A percentile compares a stretch with the other conserved stretches of the same genome.
phyloP scores from a whole-genome alignment of 1,140 invertebrate genomes.

The Ceratitis capitata region DNA sequence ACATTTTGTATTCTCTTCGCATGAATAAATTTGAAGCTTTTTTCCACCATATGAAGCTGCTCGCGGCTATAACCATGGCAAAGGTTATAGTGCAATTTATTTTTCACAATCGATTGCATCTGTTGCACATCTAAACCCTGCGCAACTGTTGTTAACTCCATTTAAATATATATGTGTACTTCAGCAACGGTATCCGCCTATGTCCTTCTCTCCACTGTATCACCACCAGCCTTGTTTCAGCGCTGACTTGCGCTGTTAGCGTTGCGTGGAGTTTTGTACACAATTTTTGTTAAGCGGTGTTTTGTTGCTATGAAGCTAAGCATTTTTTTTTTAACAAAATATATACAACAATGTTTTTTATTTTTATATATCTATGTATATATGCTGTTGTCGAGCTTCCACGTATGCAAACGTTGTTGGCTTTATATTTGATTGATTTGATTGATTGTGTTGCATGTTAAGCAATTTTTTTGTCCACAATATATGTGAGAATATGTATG shows the following conservation, averaged over 20 bases:
- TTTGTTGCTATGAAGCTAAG: not conserved
- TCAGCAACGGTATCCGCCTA: not conserved
- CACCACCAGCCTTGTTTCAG: too few relatives aligned
- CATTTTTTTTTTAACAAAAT: constrained; percentile 3
- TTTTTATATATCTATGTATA: not conserved
- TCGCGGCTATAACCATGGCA: not conserved
- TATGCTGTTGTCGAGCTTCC: not conserved
- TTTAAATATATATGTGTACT: not conserved
- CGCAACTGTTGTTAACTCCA: not conserved
- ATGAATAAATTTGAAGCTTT: not conserved
- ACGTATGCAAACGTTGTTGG: not conserved
- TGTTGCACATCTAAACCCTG: not conserved
- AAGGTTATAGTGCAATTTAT: constrained; percentile 21
- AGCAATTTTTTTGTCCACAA: not conserved
- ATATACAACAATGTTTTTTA: not conserved
- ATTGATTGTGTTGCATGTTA: constrained; percentile 28
- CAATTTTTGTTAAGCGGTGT: too few relatives aligned
- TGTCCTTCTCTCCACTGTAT: not conserved
- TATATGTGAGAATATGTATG: too few relatives aligned
- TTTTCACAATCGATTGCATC: constrained; percentile 19
- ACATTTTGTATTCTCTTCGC: not conserved
- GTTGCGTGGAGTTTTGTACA: too few relatives aligned
- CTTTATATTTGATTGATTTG: constrained; percentile 11
- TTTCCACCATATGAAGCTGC: too few relatives aligned
- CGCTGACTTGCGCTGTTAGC: not conserved